Evolutionary conservation across 2,113 vertebrate genomes (phyloP).

Genomic region (Gorsachius goisagi): DNA sequence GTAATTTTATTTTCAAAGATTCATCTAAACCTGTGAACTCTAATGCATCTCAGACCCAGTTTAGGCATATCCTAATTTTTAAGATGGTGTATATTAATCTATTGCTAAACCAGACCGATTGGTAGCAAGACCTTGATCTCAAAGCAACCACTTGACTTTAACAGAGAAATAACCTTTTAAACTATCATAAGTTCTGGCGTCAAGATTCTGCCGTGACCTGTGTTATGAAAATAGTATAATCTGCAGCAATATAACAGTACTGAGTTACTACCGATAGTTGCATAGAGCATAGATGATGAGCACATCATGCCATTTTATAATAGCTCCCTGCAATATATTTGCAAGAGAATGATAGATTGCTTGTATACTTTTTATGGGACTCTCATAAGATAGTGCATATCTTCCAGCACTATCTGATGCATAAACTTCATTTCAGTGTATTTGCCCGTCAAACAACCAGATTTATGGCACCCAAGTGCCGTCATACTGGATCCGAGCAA

Average conservation of each 20-base stretch:
- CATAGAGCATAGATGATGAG: neutral
- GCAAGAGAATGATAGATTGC: neutral
- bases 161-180: neutral
- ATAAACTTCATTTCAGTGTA: conserved; percentile 26
- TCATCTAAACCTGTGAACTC: neutral
- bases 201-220: conserved; percentile 16
- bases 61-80: neutral
- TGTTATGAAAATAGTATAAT: conserved; percentile 52
- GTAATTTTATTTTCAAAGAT: neutral
- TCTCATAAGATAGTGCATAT: conserved; percentile 15
- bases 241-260: neutral
- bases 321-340: conserved; percentile 24
- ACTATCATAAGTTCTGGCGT: neutral
- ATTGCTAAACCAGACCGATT: neutral
- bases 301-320: neutral
- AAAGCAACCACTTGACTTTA: neutral
- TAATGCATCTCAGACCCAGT: neutral
- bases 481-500: neutral
- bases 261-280: neutral
- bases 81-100: neutral
- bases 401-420: conserved; percentile 43
- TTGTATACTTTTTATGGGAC: conserved; percentile 37
- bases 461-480: neutral
- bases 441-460: conserved; percentile 3
- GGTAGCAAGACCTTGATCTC: neutral